Evolutionary conservation across 2,888 invertebrate species (phyloP).

Genomic region (Pseudococcus viburni): DNA sequence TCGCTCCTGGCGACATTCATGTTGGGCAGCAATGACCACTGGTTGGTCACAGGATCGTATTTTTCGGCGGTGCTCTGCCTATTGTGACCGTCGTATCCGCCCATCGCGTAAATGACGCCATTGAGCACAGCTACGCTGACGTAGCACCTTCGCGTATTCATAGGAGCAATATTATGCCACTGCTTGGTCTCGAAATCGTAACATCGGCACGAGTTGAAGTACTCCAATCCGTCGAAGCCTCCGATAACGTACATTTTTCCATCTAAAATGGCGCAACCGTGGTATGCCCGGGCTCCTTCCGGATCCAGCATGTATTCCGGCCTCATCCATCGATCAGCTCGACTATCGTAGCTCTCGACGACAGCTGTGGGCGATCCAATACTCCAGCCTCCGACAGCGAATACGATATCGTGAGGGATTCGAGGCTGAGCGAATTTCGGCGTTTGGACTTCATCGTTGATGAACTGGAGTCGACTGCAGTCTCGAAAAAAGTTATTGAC

Average conservation of each 20-base stretch:
- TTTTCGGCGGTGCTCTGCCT: slow-evolving; percentile 89
- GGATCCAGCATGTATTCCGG: slow-evolving; percentile 66
- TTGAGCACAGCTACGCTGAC: slow-evolving; percentile 86
- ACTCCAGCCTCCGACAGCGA: slow-evolving; percentile 87
- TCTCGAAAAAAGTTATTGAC: slow-evolving; percentile 81
- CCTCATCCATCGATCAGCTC: slow-evolving; percentile 88
- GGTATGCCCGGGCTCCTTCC: slow-evolving; percentile 82
- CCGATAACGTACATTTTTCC: slow-evolving; percentile 90
- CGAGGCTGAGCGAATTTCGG: slow-evolving; percentile 83
- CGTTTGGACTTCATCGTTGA: slow-evolving; percentile 72
- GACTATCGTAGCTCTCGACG: slow-evolving; percentile 90
- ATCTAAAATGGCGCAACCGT: slow-evolving; percentile 91
- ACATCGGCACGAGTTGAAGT: slow-evolving; percentile 88
- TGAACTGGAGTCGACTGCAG: slow-evolving; percentile 58
- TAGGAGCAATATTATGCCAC: slow-evolving; percentile 90
- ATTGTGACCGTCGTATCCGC: slow-evolving; percentile 89
- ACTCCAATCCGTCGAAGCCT: slow-evolving; percentile 92
- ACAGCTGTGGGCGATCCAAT: slow-evolving; percentile 82
- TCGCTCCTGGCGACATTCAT: slow-evolving; percentile 93
- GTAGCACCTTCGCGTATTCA: slow-evolving; percentile 90
- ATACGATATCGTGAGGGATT: slow-evolving; percentile 90
- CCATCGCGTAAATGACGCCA: slow-evolving; percentile 87
- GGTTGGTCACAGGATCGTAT: slow-evolving; percentile 87
- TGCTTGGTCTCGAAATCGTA: slow-evolving; percentile 87
- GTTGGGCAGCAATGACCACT: slow-evolving; percentile 88